Percentiles rank a stretch among this genome's conserved stretches.
Evolutionary conservation across 2,113 vertebrate genomes (phyloP).

Genomic region (Danionella cerebrum): DNA sequence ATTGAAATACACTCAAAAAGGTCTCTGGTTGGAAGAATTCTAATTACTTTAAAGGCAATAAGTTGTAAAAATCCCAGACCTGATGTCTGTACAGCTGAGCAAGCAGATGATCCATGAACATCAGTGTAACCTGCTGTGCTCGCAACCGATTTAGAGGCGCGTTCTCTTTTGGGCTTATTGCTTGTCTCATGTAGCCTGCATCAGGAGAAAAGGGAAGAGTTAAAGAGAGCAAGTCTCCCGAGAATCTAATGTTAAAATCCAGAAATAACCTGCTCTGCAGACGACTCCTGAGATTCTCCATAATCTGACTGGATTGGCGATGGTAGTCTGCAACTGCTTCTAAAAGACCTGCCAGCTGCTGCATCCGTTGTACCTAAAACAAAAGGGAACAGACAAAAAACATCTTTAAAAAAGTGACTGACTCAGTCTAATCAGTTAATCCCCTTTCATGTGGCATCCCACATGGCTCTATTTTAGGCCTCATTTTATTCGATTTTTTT

Average conservation of each 20-base stretch:
- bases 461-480: too few relatives aligned
- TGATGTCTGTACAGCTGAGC: constrained; percentile 56
- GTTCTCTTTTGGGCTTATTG: constrained; percentile 64
- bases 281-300: constrained; percentile 73
- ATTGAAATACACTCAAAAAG: too few relatives aligned
- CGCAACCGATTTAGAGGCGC: constrained; percentile 59
- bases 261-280: constrained; percentile 70
- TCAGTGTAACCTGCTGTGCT: constrained; percentile 52
- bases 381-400: background rate
- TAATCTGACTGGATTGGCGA: constrained; percentile 67
- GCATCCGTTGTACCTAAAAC: constrained; percentile 75
- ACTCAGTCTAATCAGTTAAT: background rate
- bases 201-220: constrained; percentile 1
- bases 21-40: background rate
- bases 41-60: too few relatives aligned
- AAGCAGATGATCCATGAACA: constrained; percentile 59
- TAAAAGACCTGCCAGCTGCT: constrained; percentile 71
- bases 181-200: constrained; percentile 71
- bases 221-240: background rate
- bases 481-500: too few relatives aligned
- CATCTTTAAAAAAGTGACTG: too few relatives aligned
- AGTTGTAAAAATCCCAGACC: constrained; percentile 40
- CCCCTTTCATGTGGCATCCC: too few relatives aligned
- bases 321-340: constrained; percentile 79
- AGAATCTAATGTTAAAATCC: background rate